Evolutionary conservation across 2,113 vertebrate species (phyloP), one percentile per base, ranked within the genome.

Genomic region (Felis chaus): DNA sequence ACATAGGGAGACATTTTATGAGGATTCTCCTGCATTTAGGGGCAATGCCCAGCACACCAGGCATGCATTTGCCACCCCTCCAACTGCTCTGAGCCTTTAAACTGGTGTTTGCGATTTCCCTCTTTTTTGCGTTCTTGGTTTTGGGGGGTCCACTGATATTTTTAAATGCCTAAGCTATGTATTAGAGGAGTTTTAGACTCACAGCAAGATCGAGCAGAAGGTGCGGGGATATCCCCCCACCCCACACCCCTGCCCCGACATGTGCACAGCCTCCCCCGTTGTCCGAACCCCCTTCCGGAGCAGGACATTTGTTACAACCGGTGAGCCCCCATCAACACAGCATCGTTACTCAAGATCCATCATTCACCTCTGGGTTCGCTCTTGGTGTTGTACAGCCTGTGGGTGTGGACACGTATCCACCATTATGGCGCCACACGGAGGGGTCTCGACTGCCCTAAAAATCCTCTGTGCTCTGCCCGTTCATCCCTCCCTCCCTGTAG

Each of bases 211-310:
- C 36, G 27, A 73, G n/a, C 53, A 74, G 81, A 48, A 33, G 21
- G 33, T 33, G 11, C 31, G 41, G 85, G 65, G 21, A 33, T 50
- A 84, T 45, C 45, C 29, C n/a, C 41, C 41, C 41, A 45, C 41
- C 41, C 15, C 10, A 8, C 31, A 6, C 53, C 14, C 25, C 48
- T 0, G 2, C 27, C 16, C 53, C 41, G 41, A 45, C 41, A 4
- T 7, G 0, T 4, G 31, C 45, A 5, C 25, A 29, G 5, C 13
- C 31, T 15, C 36, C 33, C 3, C 0, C 0, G 0, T 21, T 16
- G 12, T 25, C 85, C 19, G 21, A 36, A 3, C 18, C 3, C 39
- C 21, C 50, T 5, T 4, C 41, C 11, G 0, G 4, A 57, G 36
- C 9, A 0, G 29, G 7, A 23, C 0, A 1, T 27, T 36, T 55